Evolutionary conservation across 2,888 invertebrate species (phyloP).

Genomic region (Itoplectis maculator): DNA sequence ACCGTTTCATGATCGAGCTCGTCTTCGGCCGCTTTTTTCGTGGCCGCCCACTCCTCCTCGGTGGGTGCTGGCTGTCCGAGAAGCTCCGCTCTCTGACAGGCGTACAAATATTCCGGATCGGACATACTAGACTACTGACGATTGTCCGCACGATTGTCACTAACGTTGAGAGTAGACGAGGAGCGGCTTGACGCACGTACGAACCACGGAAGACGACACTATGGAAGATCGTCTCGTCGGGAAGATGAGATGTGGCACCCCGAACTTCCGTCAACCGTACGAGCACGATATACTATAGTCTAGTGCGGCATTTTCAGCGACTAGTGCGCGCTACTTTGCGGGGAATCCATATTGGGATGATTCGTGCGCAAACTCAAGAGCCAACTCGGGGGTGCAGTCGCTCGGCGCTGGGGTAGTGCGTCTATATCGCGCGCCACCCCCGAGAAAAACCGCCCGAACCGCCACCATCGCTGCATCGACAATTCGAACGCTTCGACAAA

Average conservation of each 20-base stretch:
- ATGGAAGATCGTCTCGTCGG: neutral
- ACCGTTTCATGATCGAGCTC: conserved; percentile 70
- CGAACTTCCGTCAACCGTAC: conserved; percentile 45
- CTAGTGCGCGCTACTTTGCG: conserved; percentile 61
- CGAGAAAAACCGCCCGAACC: conserved; percentile 60
- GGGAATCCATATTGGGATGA: conserved; percentile 78
- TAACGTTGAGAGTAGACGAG: neutral
- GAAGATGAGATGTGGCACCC: conserved; percentile 1
- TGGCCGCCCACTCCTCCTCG: conserved; percentile 86
- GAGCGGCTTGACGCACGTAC: neutral
- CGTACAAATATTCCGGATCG: conserved; percentile 88
- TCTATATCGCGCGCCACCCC: conserved; percentile 12
- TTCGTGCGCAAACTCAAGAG: conserved; percentile 78
- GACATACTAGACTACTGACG: conserved; percentile 73
- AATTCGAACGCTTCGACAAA: conserved; percentile 44
- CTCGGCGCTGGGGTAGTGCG: neutral
- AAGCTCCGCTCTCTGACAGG: conserved; percentile 92
- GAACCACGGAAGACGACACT: neutral
- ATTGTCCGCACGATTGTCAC: neutral
- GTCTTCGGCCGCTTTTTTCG: conserved; percentile 54
- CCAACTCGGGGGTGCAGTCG: conserved; percentile 27
- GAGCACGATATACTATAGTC: conserved; percentile 55
- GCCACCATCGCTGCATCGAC: conserved; percentile 49
- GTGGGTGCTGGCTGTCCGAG: conserved; percentile 90
- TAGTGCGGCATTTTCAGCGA: conserved; percentile 62